Base-by-base conservation (phyloP, 2,113 vertebrate genomes). In the Oreochromis aureus region DNA sequence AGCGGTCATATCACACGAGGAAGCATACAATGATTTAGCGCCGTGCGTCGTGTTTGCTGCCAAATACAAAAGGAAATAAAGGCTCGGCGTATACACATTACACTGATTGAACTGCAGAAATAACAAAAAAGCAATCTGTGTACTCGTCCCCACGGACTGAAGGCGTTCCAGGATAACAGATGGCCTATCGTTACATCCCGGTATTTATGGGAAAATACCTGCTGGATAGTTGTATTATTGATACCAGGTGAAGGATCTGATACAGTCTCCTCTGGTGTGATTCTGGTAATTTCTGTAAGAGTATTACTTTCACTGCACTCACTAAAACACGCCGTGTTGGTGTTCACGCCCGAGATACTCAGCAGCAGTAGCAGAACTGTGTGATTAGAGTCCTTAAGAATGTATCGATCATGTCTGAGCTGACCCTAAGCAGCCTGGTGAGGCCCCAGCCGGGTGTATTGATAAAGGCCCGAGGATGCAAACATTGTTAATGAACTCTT, bases 31-130 rank as follows among this genome's bases (percentile, higher is more conserved):
- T 18, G 9, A 4, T 0, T 73, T 30, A 27, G 9, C 15, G 5
- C 48, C 6, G 22, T 6, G 1, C 4, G 4, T 73, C 22, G 0
- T 3, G 22, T 73, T 48, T 73, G 0, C 22, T 0, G 69, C 69
- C 41, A 48, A 6, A 48, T 11, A 1, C 22, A 0, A 73, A 73
- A 4, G 41, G 41, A 48, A 46, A 18, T 73, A 27, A 46, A 73
- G 41, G 41, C 13, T 24, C 13, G 0, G 41, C 2, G 8, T 73
- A 10, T 27, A 27, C 41, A 73, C 24, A 73, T 73, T 10, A 73
- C 44, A 30, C 41, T 2, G 3, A 48, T 66, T 13, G 61, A 66
- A 76, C 24, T 32, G 71, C 71, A 32, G 24, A 30, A 73, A 73
- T 18, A 73, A 18, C 41, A 27, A 73, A 73, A 73, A 73, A 18